Evolutionary conservation across 2,888 invertebrate genomes (phyloP), one percentile per base, ranked within the genome.

Genomic region (Aproaerema taeniolella): DNA sequence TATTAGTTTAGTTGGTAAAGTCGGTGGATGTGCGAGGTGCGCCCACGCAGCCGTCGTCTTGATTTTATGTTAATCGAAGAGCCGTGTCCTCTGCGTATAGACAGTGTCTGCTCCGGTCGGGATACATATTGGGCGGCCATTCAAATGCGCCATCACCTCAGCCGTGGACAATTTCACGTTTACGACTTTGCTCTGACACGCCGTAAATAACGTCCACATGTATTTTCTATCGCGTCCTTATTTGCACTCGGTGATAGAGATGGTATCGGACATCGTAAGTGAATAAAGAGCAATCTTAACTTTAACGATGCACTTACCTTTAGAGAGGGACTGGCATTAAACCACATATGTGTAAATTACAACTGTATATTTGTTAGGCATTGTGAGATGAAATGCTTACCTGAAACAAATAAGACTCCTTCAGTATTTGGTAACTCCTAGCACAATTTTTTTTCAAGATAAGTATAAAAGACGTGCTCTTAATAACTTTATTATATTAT

Each of bases 51-150:
- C 52, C 60, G 57, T 59, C 62, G 67, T 53, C 61, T 77, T 71
- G 66, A 78, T 76, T 83, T 86, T 85, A 86, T 86, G 86, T 80
- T 86, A 85, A 86, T 86, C 86, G 86, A 86, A 86, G 78, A 85
- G 68, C 74, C 85, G 64, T 86, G 86, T 86, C 77, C 49, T 6
- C 5, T 20, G 26, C 8, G 26, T 26, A 26, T n/a, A 26, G 26
- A 3, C 26, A 26, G 8, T 5, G 8, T 3, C 26, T 9, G 2
- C 26, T 3, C 6, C 26, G n/a, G 61, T 64, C 59, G 60, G 62
- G 61, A 61, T 65, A 70, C 62, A 59, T 53, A 65, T 70, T 65
- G 61, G 15, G 17, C 12, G 17, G 12, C 36, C 30, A 62, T 53
- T 74, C 73, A 74, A 75, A 67, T 65, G 67, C 65, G 58, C 73